Evolutionary conservation across 2,113 vertebrate species (phyloP).

Genomic region (Thalassarche chlororhynchos): DNA sequence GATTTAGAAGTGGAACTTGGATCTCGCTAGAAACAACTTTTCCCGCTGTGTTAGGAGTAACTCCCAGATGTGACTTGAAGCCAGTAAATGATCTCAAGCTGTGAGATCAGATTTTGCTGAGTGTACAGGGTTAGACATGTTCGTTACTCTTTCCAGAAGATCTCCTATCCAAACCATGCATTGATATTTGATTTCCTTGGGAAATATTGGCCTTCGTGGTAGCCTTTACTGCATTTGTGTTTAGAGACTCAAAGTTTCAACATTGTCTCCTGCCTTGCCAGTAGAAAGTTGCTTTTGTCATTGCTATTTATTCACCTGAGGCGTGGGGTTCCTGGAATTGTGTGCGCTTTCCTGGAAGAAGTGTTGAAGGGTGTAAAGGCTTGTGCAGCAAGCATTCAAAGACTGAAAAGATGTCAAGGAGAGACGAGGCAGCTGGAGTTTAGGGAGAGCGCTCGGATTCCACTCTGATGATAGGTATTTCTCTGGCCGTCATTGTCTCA

Average conservation of each 20-base stretch:
- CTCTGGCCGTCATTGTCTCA: background rate
- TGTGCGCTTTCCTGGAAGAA: conserved; percentile 18
- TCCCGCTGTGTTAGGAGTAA: background rate
- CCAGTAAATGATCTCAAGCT: conserved; percentile 57
- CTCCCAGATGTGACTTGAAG: background rate
- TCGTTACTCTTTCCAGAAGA: background rate
- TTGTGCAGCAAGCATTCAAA: background rate
- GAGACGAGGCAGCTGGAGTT: background rate
- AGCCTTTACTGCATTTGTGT: background rate
- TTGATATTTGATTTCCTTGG: background rate
- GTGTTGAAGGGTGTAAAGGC: background rate
- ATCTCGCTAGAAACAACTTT: background rate
- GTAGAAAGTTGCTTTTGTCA: background rate
- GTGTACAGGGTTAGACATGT: background rate
- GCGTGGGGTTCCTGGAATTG: conserved; percentile 43
- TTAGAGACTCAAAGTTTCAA: background rate
- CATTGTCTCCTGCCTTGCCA: background rate
- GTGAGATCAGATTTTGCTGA: conserved; percentile 61
- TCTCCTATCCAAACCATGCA: background rate
- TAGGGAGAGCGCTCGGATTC: background rate
- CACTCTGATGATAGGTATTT: background rate
- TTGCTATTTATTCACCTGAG: conserved; percentile 1
- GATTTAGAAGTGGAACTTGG: background rate
- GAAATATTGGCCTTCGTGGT: background rate
- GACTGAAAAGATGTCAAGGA: background rate